Evolutionary conservation across 2,113 vertebrate genomes (phyloP).

Genomic region (Mola mola): DNA sequence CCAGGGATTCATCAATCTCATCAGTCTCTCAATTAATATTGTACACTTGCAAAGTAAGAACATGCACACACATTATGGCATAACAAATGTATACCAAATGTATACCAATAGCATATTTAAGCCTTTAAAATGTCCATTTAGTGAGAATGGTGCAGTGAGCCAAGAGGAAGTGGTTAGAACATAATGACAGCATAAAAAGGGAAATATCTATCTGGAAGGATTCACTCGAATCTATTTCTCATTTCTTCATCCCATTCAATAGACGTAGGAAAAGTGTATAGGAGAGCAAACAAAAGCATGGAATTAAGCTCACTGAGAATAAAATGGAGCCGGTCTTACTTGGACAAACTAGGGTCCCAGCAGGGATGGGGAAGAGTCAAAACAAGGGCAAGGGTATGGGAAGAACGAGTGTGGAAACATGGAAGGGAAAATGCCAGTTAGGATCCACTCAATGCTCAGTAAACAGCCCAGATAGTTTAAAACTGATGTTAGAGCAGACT

Average conservation of each 20-base stretch:
- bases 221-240: conserved; percentile 27
- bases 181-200: conserved; percentile 39
- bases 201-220: conserved; percentile 33
- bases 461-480: conserved; percentile 41
- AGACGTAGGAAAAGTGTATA: conserved; percentile 42
- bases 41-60: too few relatives aligned
- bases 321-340: conserved; percentile 85
- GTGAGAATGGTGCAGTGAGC: conserved; percentile 44
- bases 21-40: too few relatives aligned
- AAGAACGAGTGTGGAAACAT: conserved; percentile 74
- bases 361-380: conserved; percentile 85
- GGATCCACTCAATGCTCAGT: conserved; percentile 76
- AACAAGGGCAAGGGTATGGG: conserved; percentile 74
- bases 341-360: conserved; percentile 92
- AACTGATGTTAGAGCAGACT: conserved; percentile 16
- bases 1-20: background rate
- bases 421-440: conserved; percentile 84
- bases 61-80: too few relatives aligned
- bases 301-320: conserved; percentile 55
- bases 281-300: conserved; percentile 71
- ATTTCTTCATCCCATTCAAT: conserved; percentile 58
- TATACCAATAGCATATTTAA: conserved; percentile 29
- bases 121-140: conserved; percentile 32
- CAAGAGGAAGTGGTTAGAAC: conserved; percentile 53
- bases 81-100: too few relatives aligned